Evolutionary conservation across 2,888 invertebrate genomes (phyloP).

Genomic region (Dioctria rufipes): DNA sequence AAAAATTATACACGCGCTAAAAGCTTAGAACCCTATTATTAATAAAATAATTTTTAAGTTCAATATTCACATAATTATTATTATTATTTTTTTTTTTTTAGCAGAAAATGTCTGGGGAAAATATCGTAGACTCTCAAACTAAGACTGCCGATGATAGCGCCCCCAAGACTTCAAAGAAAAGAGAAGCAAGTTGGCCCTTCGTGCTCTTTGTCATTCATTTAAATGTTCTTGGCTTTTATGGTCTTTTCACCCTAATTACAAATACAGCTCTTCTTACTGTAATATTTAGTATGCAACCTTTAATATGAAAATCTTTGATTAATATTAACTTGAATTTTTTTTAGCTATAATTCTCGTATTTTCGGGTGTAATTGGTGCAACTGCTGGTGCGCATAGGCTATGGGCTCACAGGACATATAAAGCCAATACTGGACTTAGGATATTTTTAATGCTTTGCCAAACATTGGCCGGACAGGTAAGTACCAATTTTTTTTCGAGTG

Average conservation of each 20-base stretch:
- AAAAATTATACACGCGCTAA: no score
- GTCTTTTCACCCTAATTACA: conserved; percentile 75
- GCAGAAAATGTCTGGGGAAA: no score
- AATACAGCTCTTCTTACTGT: conserved; percentile 77
- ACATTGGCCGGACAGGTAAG: conserved; percentile 90
- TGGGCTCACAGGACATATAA: conserved; percentile 93
- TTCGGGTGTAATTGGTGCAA: conserved; percentile 83
- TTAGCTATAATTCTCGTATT: conserved; percentile 78
- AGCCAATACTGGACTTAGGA: conserved; percentile 79
- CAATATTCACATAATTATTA: no score
- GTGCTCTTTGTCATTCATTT: conserved; percentile 84
- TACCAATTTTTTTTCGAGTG: conserved; percentile 38
- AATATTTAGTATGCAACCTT: conserved; percentile 76
- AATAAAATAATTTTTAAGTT: no score
- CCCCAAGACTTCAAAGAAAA: conserved; percentile 64
- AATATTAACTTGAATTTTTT: conserved; percentile 62
- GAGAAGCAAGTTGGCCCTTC: conserved; percentile 81
- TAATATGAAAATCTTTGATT: background rate
- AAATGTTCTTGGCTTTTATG: conserved; percentile 79
- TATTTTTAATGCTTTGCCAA: conserved; percentile 87
- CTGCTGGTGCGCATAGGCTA: conserved; percentile 92
- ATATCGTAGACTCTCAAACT: no score
- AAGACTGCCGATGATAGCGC: background rate
- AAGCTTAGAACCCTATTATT: no score
- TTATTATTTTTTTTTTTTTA: no score